Evolutionary conservation across 1,140 invertebrate genomes (phyloP).

Genomic region (Plutomurus gul): DNA sequence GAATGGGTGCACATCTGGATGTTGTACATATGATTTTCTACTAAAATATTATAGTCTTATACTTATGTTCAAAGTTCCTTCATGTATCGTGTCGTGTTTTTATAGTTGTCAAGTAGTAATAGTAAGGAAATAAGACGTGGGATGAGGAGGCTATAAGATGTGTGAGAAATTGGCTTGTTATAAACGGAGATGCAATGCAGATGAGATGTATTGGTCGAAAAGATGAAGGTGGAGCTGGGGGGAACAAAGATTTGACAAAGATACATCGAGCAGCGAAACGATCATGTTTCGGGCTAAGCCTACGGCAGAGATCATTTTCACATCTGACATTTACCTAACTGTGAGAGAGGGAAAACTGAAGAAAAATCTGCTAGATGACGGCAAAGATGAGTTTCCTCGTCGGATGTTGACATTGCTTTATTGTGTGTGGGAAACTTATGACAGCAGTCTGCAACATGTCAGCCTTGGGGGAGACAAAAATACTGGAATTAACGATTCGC

Average conservation of each 20-base stretch:
- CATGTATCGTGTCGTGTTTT: too few relatives aligned
- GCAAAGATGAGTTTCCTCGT: not conserved
- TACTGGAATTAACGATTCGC: too few relatives aligned
- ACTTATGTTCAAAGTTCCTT: too few relatives aligned
- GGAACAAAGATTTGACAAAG: constrained; percentile 24
- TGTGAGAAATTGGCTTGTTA: too few relatives aligned
- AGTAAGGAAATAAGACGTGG: too few relatives aligned
- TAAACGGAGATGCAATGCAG: not conserved
- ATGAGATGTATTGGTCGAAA: not conserved
- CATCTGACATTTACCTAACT: not conserved
- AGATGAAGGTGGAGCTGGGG: constrained; percentile 36
- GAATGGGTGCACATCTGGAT: too few relatives aligned
- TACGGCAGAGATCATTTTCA: constrained; percentile 4
- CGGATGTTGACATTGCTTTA: not conserved
- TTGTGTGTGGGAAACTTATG: not conserved
- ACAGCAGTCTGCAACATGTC: not conserved
- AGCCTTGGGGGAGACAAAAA: too few relatives aligned
- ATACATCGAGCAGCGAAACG: not conserved
- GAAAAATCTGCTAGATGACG: constrained; percentile 51
- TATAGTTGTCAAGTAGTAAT: too few relatives aligned
- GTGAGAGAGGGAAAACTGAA: constrained; percentile 34
- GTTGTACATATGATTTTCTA: too few relatives aligned
- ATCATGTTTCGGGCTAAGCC: not conserved
- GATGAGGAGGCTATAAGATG: too few relatives aligned
- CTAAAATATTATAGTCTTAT: too few relatives aligned